phyloP scores from a whole-genome alignment of 2,888 invertebrate genomes.

The Sicus ferrugineus region DNA sequence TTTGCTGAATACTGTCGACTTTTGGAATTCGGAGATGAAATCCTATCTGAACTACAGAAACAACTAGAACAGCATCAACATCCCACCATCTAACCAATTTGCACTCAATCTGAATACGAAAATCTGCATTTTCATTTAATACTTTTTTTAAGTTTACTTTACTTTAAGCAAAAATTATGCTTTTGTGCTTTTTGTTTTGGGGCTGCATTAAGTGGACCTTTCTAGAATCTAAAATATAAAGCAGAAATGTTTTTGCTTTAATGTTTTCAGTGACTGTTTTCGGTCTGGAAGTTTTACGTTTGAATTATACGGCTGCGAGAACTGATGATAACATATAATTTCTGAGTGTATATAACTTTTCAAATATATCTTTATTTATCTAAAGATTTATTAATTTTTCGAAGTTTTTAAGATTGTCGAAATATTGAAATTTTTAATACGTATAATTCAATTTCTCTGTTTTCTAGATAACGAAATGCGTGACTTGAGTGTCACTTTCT shows the following conservation, averaged over 20 bases:
- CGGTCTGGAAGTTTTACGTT: not conserved
- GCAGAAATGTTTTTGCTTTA: not conserved
- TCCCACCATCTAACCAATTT: not conserved
- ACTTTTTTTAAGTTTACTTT: not conserved
- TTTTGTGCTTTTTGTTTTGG: constrained; percentile 15
- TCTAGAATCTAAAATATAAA: no score
- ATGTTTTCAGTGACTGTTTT: not conserved
- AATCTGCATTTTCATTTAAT: constrained; percentile 26
- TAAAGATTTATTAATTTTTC: not conserved
- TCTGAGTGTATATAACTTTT: no score
- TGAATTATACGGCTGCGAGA: not conserved
- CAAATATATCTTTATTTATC: no score
- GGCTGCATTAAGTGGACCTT: constrained; percentile 18
- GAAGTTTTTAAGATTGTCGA: not conserved
- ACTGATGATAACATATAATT: no score
- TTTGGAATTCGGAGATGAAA: not conserved
- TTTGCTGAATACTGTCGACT: not conserved
- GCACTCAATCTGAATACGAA: constrained; percentile 11
- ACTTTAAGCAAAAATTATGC: not conserved
- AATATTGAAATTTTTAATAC: not conserved
- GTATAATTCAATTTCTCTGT: not conserved
- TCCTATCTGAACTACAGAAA: not conserved
- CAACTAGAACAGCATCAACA: not conserved
- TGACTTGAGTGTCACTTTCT: constrained; percentile 64
- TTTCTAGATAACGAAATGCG: constrained; percentile 64